phyloP scores from a whole-genome alignment of 1,140 invertebrate genomes.

The Adoxophyes honmai region DNA sequence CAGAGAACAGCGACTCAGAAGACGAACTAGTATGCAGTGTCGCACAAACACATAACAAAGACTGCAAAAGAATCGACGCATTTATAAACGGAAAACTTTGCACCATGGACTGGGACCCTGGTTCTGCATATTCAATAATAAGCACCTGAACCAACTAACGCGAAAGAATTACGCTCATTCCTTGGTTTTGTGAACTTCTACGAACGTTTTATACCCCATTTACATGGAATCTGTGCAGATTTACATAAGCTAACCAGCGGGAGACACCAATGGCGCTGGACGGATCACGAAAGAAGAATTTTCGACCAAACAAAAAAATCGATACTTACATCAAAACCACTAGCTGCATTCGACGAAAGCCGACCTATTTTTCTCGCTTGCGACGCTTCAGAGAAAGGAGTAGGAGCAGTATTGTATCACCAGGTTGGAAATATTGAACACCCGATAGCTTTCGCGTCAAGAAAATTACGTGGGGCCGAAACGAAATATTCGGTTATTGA shows the following conservation, averaged over 20 bases:
- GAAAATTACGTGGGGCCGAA: no score
- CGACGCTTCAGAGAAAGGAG: slow-evolving; percentile 22
- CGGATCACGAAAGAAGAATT: not conserved
- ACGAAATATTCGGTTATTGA: no score
- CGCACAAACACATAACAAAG: not conserved
- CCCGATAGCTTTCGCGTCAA: slow-evolving; percentile 18
- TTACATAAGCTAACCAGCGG: slow-evolving; percentile 9
- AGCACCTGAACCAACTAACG: slow-evolving; percentile 11
- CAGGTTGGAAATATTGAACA: slow-evolving; percentile 9
- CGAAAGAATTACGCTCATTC: slow-evolving; percentile 19
- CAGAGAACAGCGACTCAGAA: not conserved
- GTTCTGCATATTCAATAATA: slow-evolving; percentile 18
- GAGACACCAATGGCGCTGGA: not conserved
- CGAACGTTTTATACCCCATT: slow-evolving; percentile 17
- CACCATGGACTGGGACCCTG: slow-evolving; percentile 20
- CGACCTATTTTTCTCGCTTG: slow-evolving; percentile 17
- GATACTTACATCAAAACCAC: slow-evolving; percentile 14
- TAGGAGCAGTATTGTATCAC: slow-evolving; percentile 20
- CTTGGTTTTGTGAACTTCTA: slow-evolving; percentile 17
- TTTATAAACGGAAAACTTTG: not conserved
- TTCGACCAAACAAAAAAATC: not conserved
- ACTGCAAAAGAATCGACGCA: not conserved
- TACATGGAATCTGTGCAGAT: slow-evolving; percentile 16
- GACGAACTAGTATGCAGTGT: not conserved
- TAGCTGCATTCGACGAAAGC: slow-evolving; percentile 18